A percentile compares a stretch with the other conserved stretches of the same genome.
Evolutionary conservation across 2,888 invertebrate species (phyloP).

Genomic region (Stenodema calcarata): DNA sequence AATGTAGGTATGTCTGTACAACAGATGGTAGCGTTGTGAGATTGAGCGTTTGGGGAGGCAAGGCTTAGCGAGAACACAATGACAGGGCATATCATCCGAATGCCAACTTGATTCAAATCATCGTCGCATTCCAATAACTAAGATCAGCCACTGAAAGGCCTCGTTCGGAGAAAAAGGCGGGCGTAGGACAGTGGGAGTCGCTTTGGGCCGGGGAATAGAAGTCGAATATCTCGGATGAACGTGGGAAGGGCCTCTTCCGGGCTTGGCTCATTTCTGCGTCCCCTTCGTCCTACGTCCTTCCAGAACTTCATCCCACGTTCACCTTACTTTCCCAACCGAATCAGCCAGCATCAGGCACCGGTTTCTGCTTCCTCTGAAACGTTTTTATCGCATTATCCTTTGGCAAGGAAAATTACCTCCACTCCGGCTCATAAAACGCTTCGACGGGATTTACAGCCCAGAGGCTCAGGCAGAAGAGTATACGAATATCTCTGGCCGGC

Average conservation of each 20-base stretch:
- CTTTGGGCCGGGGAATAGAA: neutral
- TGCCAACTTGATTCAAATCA: neutral
- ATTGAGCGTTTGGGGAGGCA: no score
- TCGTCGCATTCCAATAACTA: neutral
- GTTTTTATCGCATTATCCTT: neutral
- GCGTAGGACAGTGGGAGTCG: slow-evolving; percentile 26
- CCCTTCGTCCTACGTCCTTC: slow-evolving; percentile 23
- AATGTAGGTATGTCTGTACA: no score
- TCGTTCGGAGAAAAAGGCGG: neutral
- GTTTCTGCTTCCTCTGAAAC: neutral
- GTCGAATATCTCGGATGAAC: neutral
- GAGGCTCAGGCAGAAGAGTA: neutral
- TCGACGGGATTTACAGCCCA: neutral
- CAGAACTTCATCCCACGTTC: neutral
- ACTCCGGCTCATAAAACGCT: neutral
- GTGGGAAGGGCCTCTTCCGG: slow-evolving; percentile 42
- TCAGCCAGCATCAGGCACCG: neutral
- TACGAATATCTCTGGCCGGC: neutral
- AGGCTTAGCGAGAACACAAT: neutral
- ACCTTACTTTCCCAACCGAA: slow-evolving; percentile 14
- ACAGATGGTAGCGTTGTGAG: no score
- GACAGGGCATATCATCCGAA: neutral
- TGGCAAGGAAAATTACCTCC: neutral
- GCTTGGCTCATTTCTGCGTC: slow-evolving; percentile 29
- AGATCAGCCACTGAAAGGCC: neutral